Percentiles rank a stretch among this genome's conserved stretches.
These are phyloP conservation scores for Sphyrna mokarran DNA, from an alignment of 2,113 vertebrate species.

Conservation along the genomic window DNA sequence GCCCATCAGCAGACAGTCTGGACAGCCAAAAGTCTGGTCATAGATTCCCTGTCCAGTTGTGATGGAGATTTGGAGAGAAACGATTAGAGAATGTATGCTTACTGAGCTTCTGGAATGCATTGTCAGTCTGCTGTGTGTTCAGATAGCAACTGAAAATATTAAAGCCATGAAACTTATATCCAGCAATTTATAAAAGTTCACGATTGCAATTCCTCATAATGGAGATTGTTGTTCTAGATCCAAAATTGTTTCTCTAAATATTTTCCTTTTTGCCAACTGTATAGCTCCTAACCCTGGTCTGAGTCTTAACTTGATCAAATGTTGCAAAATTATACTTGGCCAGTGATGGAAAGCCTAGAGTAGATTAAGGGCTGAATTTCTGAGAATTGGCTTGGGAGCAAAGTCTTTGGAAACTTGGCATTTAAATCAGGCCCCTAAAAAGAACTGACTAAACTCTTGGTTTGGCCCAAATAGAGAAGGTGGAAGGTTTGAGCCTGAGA, in stretches of 20 bases:
- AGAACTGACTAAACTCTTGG: neutral
- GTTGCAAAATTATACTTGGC: neutral
- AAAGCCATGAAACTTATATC: neutral
- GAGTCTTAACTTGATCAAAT: neutral
- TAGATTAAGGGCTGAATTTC: neutral
- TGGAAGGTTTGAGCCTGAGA: neutral
- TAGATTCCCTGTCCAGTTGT: neutral
- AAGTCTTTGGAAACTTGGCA: conserved; percentile 1
- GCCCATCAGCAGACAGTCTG: no score
- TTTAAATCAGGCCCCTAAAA: neutral
- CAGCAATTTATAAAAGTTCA: neutral
- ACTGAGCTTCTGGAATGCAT: neutral
- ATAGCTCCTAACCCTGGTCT: neutral
- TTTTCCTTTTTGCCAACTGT: neutral
- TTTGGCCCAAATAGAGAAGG: neutral
- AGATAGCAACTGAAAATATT: neutral
- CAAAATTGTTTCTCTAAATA: neutral
- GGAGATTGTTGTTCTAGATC: neutral
- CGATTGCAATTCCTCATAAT: neutral
- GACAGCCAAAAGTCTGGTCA: no score
- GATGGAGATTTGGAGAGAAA: neutral
- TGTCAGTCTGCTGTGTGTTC: neutral
- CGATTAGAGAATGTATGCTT: neutral
- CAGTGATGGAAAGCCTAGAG: neutral
- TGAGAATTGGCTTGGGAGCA: neutral